These are phyloP conservation scores for Mylabris phalerata DNA, from an alignment of 1,140 invertebrate species.

Conservation along the genomic window DNA sequence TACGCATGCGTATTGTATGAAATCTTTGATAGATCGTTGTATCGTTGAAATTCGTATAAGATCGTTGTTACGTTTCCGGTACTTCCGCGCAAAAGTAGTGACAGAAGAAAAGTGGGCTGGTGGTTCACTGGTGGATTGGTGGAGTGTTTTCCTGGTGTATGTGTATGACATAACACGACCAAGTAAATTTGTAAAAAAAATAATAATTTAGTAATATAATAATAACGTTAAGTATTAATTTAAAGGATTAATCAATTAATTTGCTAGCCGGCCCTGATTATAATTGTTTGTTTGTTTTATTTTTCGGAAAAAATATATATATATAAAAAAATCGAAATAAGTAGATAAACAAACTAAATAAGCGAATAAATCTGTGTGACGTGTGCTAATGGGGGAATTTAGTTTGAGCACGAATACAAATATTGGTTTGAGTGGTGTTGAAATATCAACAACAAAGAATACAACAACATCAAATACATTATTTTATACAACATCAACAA, in stretches of 20 bases:
- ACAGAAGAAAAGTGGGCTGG: slow-evolving; percentile 34
- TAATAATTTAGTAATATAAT: not conserved
- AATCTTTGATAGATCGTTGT: slow-evolving; percentile 12
- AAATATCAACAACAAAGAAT: slow-evolving; percentile 35
- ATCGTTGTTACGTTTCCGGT: not conserved
- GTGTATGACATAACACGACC: slow-evolving; percentile 35
- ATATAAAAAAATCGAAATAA: no score
- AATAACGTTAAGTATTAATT: no score
- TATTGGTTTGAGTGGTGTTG: slow-evolving; percentile 40
- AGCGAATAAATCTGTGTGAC: slow-evolving; percentile 22
- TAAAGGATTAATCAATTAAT: no score
- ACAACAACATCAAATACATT: slow-evolving; percentile 31
- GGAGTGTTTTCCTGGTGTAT: slow-evolving; percentile 31
- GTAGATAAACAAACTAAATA: no score
- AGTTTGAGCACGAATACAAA: slow-evolving; percentile 40
- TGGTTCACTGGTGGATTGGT: slow-evolving; percentile 27
- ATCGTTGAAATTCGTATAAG: not conserved
- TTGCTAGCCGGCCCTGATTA: slow-evolving; percentile 17
- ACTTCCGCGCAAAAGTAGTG: slow-evolving; percentile 27
- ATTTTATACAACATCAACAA: slow-evolving; percentile 39
- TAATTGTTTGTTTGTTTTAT: no score
- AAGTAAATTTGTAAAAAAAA: not conserved
- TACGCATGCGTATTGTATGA: slow-evolving; percentile 4
- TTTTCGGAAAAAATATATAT: no score
- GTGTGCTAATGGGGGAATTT: slow-evolving; percentile 43